Base-by-base conservation (phyloP, 2,888 invertebrate genomes). In the Eupithecia inturbata region DNA sequence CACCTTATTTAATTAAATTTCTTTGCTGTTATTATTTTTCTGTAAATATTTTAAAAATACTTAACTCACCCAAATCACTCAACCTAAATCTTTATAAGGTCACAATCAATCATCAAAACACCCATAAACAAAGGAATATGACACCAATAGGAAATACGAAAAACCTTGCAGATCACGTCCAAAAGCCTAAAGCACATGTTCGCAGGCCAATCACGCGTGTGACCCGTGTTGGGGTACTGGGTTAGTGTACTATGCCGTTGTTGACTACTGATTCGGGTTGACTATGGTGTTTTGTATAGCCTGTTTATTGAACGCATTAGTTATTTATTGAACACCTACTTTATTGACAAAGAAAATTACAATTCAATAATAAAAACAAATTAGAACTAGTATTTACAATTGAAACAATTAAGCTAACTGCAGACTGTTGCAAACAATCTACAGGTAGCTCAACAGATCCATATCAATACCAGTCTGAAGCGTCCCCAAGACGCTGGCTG, bases 201-300 rank as follows among this genome's bases (percentile, higher is more conserved):
- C 22, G 71, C 64, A 74, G 26, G 66, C 74, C 4, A 22, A 16
- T 33, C 74, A 74, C 74, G 74, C 57, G 62, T 73, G 49, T 45
- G 19, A 45, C 64, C 66, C 66, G 60, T 64, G 45, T 53, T 66
- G 31, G 68, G 71, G 66, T 62, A 74, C 73, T 74, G 70, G 74
- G 71, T 74, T 71, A 71, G 60, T 74, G 45, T 74, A 69, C 74
- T 71, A 74, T 66, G 64, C 33, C 70, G 28, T 57, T 62, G 66
- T 71, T 68, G 60, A 71, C 68, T 71, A 45, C 74, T 71, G 74
- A 71, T 74, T 68, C 64, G 33, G 36, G 31, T 31, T 19, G 19
- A 31, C 62, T 62, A 62, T 62, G 62, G 62, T 62, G 31, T 62
- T 62, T 31, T 60, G 53, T 60, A 60, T 28, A 19, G 16, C 7